Evolutionary conservation across 2,888 invertebrate genomes (phyloP), one percentile per base, ranked within the genome.

Genomic region (Keiferia lycopersicella): DNA sequence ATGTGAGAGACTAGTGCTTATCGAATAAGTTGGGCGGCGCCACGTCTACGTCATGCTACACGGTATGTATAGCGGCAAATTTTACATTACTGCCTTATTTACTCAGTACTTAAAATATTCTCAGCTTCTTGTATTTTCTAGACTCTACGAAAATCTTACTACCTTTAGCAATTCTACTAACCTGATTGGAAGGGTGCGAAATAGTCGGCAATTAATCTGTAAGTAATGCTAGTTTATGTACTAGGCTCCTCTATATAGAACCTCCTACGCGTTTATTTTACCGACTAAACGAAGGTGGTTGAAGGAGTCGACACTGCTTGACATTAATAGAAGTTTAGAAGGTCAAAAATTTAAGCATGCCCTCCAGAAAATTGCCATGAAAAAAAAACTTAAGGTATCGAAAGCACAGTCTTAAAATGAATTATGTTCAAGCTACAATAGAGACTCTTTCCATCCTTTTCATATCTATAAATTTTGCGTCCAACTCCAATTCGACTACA

Each of bases 1-100:
- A 82, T 81, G 88, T 89, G 88, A 82, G 74, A 81, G 77, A 80
- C 75, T 70, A 81, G 88, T 91, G 89, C 81, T 79, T 82, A 80
- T 75, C 74, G 80, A 82, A 82, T 88, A 85, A 80, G 78, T 84
- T 83, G 78, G 81, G 79, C 79, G 80, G 75, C 80, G 77, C 73
- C 74, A 75, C 73, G 77, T 80, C 83, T 84, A 83, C 89, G 87
- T 81, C 83, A 90, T 91, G 91, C 74, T 86, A 77, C 79, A 76
- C 76, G 91, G 90, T 90, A 81, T 65, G 77, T 82, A 79, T 73
- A 12, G 16, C 20, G 58, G 7, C 18, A 10, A 58, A 58, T n/a
- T 11, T 14, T 30, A 18, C 14, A 30, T 14, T 51, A 18, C 16
- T 18, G 12, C 51, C 8, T 2, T 51, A 51, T 51, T 51, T 51